A percentile compares a stretch with the other conserved stretches of the same genome.
Conservation (phyloP, 1,140 invertebrate genomes). For the Zaprionus africanus region DNA sequence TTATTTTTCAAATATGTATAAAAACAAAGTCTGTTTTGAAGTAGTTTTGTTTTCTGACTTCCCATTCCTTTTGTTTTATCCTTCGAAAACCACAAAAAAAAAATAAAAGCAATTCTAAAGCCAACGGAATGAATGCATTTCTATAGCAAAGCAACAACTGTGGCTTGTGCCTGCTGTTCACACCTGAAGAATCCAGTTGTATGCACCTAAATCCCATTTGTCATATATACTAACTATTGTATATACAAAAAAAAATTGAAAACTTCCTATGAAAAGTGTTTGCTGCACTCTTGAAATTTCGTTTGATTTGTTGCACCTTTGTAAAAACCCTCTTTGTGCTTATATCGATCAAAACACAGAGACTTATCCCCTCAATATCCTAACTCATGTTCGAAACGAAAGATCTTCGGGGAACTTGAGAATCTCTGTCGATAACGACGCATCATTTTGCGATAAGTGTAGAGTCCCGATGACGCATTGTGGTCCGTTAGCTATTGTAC, state of each 20-base stretch:
- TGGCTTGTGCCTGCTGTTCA: slow-evolving; percentile 21
- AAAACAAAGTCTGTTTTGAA: neutral
- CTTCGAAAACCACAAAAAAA: slow-evolving; percentile 21
- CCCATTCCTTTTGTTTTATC: neutral
- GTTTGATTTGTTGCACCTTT: slow-evolving; percentile 35
- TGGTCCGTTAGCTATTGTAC: slow-evolving; percentile 23
- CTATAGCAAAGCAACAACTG: slow-evolving; percentile 31
- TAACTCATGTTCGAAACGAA: slow-evolving; percentile 10
- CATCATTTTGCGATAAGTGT: slow-evolving; percentile 8
- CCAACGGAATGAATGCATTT: slow-evolving; percentile 22
- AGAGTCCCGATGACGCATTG: neutral
- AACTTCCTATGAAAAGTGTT: slow-evolving; percentile 22
- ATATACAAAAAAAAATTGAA: slow-evolving; percentile 15
- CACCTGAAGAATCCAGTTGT: slow-evolving; percentile 30
- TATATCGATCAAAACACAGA: neutral
- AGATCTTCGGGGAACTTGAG: slow-evolving; percentile 30
- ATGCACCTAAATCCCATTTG: slow-evolving; percentile 24
- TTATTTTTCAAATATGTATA: neutral
- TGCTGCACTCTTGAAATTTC: slow-evolving; percentile 32
- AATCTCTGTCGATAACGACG: neutral
- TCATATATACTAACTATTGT: slow-evolving; percentile 20
- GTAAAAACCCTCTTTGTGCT: neutral
- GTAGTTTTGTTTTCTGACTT: slow-evolving; percentile 4
- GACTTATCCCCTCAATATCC: neutral
- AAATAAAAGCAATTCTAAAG: slow-evolving; percentile 10